A percentile compares a stretch with the other conserved stretches of the same genome.
phyloP scores from a whole-genome alignment of 2,888 invertebrate genomes.

The Drosophila monieri region DNA sequence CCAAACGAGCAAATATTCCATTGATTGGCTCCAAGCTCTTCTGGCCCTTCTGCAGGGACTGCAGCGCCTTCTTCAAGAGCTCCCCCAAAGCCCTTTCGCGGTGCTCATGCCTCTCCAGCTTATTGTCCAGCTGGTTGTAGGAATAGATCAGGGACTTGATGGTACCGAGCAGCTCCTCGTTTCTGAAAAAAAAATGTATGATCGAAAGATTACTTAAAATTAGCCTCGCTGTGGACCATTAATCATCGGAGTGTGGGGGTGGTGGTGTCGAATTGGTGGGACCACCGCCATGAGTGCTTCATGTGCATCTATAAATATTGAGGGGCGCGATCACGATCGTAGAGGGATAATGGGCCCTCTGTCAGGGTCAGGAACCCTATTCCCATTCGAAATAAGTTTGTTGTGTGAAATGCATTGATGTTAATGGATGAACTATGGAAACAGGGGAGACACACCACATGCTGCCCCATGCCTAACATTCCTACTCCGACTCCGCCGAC shows the following conservation, averaged over 20 bases:
- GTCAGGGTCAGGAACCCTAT: slow-evolving; percentile 77
- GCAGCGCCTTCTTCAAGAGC: slow-evolving; percentile 89
- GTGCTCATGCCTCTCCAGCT: slow-evolving; percentile 93
- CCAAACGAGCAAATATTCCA: slow-evolving; percentile 88
- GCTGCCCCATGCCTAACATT: slow-evolving; percentile 6
- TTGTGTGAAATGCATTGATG: slow-evolving; percentile 68
- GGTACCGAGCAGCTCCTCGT: slow-evolving; percentile 87
- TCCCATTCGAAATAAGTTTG: slow-evolving; percentile 58
- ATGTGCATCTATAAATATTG: slow-evolving; percentile 49
- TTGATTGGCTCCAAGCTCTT: slow-evolving; percentile 88
- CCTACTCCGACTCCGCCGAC: neutral
- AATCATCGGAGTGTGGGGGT: slow-evolving; percentile 49
- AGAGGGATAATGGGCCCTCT: slow-evolving; percentile 14
- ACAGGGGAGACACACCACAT: slow-evolving; percentile 43
- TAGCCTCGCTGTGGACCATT: slow-evolving; percentile 39
- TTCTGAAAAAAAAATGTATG: slow-evolving; percentile 55
- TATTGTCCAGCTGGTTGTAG: slow-evolving; percentile 91
- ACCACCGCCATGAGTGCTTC: slow-evolving; percentile 35
- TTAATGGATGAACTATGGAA: slow-evolving; percentile 48
- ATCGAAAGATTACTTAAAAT: slow-evolving; percentile 34
- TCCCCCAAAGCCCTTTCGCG: slow-evolving; percentile 92
- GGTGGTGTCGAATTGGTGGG: slow-evolving; percentile 11
- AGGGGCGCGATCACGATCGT: slow-evolving; percentile 39
- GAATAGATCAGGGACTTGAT: slow-evolving; percentile 92
- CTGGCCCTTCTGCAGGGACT: slow-evolving; percentile 89